These are phyloP conservation scores for Agriotes lineatus DNA, from an alignment of 2,888 invertebrate species.

Conservation along the genomic window DNA sequence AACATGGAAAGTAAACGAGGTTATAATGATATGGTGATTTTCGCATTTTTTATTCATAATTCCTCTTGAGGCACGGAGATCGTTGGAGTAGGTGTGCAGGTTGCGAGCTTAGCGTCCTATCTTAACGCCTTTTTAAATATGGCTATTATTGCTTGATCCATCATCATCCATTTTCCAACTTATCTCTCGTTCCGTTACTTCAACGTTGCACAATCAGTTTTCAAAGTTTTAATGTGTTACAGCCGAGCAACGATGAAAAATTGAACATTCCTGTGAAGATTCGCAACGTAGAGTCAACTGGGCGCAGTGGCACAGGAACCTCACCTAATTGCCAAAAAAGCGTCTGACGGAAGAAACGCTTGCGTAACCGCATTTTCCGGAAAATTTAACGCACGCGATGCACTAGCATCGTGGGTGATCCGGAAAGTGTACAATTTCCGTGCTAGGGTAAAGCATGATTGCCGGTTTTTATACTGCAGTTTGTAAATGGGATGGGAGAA, in stretches of 20 bases:
- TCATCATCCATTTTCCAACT: constrained; percentile 45
- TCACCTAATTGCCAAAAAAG: too few species aligned
- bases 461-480: too few species aligned
- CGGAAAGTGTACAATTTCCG: too few species aligned
- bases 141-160: constrained; percentile 48
- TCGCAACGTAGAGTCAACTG: too few species aligned
- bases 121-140: constrained; percentile 49
- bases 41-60: constrained; percentile 30
- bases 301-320: too few species aligned
- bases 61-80: background rate
- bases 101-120: constrained; percentile 14
- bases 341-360: too few species aligned
- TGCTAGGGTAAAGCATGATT: too few species aligned
- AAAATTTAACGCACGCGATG: too few species aligned
- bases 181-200: constrained; percentile 36
- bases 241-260: constrained; percentile 27
- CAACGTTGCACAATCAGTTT: constrained; percentile 33
- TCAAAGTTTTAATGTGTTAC: constrained; percentile 28
- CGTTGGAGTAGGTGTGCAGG: constrained; percentile 3
- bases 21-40: constrained; percentile 47
- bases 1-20: constrained; percentile 51
- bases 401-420: too few species aligned
- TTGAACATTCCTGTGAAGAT: constrained; percentile 11
- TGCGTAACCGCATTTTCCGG: too few species aligned
- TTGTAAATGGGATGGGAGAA: too few species aligned